These are phyloP conservation scores for Scatophagus argus DNA, from an alignment of 2,113 vertebrate genomes.

Conservation along the genomic window DNA sequence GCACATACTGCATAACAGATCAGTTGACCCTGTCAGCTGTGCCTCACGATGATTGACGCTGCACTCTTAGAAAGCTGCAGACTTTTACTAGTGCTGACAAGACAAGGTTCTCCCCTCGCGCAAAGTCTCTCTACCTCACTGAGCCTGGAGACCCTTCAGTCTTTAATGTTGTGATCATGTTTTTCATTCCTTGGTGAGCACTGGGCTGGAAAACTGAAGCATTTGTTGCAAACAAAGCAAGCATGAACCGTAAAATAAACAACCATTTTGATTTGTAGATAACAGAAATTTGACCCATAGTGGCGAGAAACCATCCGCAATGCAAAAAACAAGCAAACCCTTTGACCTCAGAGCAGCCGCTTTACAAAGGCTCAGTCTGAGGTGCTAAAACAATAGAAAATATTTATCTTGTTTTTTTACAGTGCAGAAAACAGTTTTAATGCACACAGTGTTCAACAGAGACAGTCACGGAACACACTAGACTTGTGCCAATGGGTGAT, in stretches of 20 bases:
- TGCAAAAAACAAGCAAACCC: neutral
- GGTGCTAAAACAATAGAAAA: neutral
- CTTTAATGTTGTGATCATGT: conserved; percentile 54
- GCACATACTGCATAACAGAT: conserved; percentile 75
- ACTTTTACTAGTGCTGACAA: conserved; percentile 74
- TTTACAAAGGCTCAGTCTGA: conserved; percentile 10
- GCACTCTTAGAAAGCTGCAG: conserved; percentile 65
- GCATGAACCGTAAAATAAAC: conserved; percentile 28
- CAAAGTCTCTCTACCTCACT: conserved; percentile 38
- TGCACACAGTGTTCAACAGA: neutral
- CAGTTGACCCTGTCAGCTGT: conserved; percentile 73
- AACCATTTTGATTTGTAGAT: conserved; percentile 32
- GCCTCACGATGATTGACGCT: conserved; percentile 69
- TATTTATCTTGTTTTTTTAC: conserved; percentile 6
- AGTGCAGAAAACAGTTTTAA: conserved; percentile 11
- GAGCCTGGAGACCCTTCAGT: conserved; percentile 45
- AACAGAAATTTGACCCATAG: conserved; percentile 29
- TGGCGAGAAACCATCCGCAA: neutral
- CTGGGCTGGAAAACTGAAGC: conserved; percentile 30
- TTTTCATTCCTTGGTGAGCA: conserved; percentile 18
- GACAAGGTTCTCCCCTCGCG: conserved; percentile 62
- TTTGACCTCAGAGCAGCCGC: neutral
- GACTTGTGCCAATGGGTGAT: neutral
- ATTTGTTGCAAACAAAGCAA: conserved; percentile 26
- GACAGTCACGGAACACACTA: neutral